Evolutionary conservation across 2,888 invertebrate species (phyloP).

Genomic region (Pinctada fucata): DNA sequence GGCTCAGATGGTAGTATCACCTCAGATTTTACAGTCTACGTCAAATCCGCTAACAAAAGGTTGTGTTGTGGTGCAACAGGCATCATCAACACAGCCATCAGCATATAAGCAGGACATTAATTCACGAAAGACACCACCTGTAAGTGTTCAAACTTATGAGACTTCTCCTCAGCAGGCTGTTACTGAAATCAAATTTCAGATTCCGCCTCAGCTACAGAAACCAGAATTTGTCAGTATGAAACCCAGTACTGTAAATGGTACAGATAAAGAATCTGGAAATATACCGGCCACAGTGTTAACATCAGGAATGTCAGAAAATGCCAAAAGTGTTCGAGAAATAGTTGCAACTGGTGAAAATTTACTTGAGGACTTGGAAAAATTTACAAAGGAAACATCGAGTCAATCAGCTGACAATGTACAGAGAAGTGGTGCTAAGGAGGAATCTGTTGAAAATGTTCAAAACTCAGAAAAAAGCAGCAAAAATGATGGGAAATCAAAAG

Average conservation of each 20-base stretch:
- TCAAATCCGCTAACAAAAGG: neutral
- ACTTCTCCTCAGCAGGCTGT: neutral
- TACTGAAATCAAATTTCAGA: neutral
- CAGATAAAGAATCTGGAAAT: neutral
- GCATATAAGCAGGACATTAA: neutral
- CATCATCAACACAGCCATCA: neutral
- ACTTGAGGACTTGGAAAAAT: neutral
- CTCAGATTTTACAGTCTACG: neutral
- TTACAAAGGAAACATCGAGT: neutral
- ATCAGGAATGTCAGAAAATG: conserved; percentile 8
- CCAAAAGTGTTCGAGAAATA: neutral
- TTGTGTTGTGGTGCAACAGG: neutral
- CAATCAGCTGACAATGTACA: neutral
- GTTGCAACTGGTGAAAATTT: conserved; percentile 3
- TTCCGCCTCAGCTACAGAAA: neutral
- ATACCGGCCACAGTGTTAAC: neutral
- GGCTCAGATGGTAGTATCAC: conserved; percentile 1
- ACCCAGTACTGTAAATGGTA: neutral
- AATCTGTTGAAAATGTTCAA: neutral
- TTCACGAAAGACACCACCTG: neutral
- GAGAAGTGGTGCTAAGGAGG: neutral
- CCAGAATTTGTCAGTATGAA: conserved; percentile 5
- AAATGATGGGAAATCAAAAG: neutral
- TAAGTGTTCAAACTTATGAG: neutral
- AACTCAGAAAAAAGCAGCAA: neutral